Percentiles rank a stretch among this genome's conserved stretches.
These are phyloP conservation scores for Saccostrea cuccullata DNA, from an alignment of 1,140 invertebrate genomes.

Conservation along the genomic window DNA sequence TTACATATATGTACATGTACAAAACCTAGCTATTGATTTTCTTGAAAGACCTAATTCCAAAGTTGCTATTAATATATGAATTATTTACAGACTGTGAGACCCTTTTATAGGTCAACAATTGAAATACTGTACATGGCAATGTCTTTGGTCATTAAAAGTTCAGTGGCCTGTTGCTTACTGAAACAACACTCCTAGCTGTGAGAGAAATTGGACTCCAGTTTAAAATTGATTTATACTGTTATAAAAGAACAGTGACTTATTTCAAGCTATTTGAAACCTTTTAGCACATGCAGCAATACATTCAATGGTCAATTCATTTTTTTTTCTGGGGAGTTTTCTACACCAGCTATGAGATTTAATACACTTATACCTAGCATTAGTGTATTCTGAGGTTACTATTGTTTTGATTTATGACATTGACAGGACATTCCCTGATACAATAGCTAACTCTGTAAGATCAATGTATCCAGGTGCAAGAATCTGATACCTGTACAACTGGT, in stretches of 20 bases:
- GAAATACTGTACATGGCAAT: background rate
- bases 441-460: too few relatives aligned
- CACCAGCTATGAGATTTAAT: background rate
- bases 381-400: too few relatives aligned
- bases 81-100: background rate
- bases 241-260: background rate
- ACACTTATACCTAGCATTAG: background rate
- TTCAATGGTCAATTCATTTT: background rate
- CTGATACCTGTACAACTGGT: too few relatives aligned
- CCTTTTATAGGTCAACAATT: background rate
- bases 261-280: background rate
- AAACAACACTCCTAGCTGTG: background rate
- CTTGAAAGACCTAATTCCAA: background rate
- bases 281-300: background rate
- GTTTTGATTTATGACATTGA: too few relatives aligned
- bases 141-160: background rate
- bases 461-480: too few relatives aligned
- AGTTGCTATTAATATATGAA: background rate
- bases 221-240: background rate
- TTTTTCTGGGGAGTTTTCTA: background rate
- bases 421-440: too few relatives aligned
- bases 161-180: background rate
- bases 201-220: background rate
- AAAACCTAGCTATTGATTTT: background rate
- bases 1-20: background rate